A percentile compares a stretch with the other conserved stretches of the same genome.
Conservation (phyloP, 2,113 vertebrate genomes). For the Corythaeola cristata region DNA sequence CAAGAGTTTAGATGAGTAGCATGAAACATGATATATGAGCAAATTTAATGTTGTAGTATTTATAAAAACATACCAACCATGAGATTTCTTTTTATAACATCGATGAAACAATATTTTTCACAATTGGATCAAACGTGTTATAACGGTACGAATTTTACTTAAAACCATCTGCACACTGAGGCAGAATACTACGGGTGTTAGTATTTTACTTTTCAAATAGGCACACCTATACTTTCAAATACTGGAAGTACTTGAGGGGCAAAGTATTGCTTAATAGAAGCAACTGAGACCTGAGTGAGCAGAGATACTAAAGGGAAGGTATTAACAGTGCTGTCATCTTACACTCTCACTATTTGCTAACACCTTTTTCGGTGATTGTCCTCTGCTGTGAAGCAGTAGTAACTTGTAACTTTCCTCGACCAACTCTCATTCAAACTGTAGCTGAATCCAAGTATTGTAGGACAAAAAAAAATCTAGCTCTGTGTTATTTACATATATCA, state of each 20-base stretch:
- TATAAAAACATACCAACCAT: neutral
- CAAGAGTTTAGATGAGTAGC: neutral
- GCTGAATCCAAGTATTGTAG: neutral
- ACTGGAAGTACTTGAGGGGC: neutral
- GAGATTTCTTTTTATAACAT: neutral
- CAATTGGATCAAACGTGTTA: neutral
- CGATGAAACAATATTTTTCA: neutral
- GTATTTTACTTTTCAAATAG: neutral
- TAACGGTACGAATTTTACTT: neutral
- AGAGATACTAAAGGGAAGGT: neutral
- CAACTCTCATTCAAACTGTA: accelerated
- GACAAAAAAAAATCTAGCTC: neutral
- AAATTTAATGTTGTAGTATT: neutral
- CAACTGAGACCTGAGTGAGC: neutral
- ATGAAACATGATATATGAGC: neutral
- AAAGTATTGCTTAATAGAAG: neutral
- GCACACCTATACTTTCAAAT: neutral
- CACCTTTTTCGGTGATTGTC: neutral
- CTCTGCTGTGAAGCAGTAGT: neutral
- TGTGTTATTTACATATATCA: neutral
- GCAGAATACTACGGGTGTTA: neutral
- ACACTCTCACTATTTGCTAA: neutral
- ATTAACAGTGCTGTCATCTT: neutral
- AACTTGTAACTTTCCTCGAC: neutral
- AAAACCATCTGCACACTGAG: neutral